Conservation (phyloP, 2,888 invertebrate species). For the Agriopis leucophaearia region DNA sequence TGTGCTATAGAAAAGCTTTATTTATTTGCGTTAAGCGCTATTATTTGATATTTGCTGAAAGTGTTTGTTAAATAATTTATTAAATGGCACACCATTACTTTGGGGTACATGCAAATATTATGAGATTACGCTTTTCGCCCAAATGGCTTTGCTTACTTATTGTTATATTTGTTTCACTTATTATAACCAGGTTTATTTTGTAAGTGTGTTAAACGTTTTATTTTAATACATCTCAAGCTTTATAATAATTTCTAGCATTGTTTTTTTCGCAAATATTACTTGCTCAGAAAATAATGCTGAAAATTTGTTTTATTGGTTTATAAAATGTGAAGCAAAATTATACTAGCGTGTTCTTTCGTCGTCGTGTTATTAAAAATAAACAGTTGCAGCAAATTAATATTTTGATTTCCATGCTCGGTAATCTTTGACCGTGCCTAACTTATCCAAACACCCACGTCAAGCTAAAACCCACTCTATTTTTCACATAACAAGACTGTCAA, state of each 20-base stretch:
- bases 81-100: constrained; percentile 17
- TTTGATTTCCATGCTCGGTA: constrained; percentile 28
- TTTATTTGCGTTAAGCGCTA: constrained; percentile 23
- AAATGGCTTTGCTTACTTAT: constrained; percentile 4
- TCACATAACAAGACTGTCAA: constrained; percentile 33
- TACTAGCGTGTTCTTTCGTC: neutral
- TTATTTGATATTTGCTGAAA: constrained; percentile 35
- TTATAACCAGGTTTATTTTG: neutral
- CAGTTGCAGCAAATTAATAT: constrained; percentile 13
- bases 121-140: constrained; percentile 30
- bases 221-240: too few relatives aligned
- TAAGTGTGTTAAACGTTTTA: too few relatives aligned
- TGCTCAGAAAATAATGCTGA: too few relatives aligned
- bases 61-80: constrained; percentile 23
- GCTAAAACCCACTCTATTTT: constrained; percentile 39
- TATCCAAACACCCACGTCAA: constrained; percentile 1
- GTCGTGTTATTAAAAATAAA: constrained; percentile 2
- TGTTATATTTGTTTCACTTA: neutral
- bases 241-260: too few relatives aligned
- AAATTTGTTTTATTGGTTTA: too few relatives aligned
- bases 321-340: neutral
- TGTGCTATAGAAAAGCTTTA: neutral
- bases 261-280: too few relatives aligned
- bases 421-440: constrained; percentile 39
- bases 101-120: constrained; percentile 23